Evolutionary conservation across 2,888 invertebrate genomes (phyloP), one percentile per base, ranked within the genome.

Genomic region (Cosmia trapezina): DNA sequence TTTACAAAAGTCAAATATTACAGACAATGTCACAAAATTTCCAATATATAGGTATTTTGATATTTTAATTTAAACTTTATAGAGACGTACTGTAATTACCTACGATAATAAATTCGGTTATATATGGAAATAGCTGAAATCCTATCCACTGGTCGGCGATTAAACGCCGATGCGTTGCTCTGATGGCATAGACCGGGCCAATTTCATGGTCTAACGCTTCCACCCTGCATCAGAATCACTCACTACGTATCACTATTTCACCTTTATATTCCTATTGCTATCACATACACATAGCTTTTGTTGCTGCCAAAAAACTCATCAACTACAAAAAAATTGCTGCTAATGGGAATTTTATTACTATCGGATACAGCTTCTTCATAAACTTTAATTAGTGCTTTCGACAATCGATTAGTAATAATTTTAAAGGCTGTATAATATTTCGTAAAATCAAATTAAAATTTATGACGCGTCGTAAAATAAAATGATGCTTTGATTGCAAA

Each of bases 121-220:
- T 92, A 90, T 92, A 92, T 92, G 88, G 89, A 89, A 89, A 89
- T 88, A 81, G 87, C 89, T 88, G 86, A 88, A 93, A 92, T 92
- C 89, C 91, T 86, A 92, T 92, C 89, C 89, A 88, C 89, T 80
- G 82, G 89, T 85, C 76, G 89, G 83, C 92, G 79, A 92, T 94
- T 94, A 93, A 93, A 89, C 89, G 89, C 86, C 91, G 89, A 90
- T 94, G 93, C 93, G 92, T 93, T 88, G 87, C 87, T 86, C 87
- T 90, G 90, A 90, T 87, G 89, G 91, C 86, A 90, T 91, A 89
- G 91, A 90, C 93, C 90, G 92, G 89, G 90, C 94, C 95, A 95
- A 96, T 96, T 96, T 95, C 95, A 96, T 93, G 95, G 94, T 94
- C 95, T 94, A 91, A 93, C 94, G 95, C 94, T 93, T 90, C 85